These are phyloP conservation scores for Chiloscyllium plagiosum DNA, from an alignment of 2,113 vertebrate genomes.

Conservation along the genomic window DNA sequence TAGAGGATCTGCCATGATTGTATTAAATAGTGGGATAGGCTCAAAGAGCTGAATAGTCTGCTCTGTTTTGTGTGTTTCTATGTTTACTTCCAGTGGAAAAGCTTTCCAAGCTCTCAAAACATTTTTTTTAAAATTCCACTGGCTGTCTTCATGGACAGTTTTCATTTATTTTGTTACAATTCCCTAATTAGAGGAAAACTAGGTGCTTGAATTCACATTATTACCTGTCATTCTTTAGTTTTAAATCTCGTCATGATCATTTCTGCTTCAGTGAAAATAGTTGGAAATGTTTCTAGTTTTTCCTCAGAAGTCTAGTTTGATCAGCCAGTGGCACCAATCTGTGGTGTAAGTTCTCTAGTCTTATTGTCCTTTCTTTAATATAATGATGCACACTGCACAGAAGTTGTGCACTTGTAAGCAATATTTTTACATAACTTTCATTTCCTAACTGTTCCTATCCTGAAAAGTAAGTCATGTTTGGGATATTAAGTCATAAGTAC, in stretches of 20 bases:
- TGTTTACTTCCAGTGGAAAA: neutral
- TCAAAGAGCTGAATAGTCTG: too few relatives aligned
- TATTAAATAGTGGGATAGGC: too few relatives aligned
- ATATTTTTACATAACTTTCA: neutral
- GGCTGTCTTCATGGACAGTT: neutral
- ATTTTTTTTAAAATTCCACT: neutral
- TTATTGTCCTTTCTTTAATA: neutral
- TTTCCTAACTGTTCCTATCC: neutral
- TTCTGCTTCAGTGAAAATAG: neutral
- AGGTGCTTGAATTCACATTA: neutral
- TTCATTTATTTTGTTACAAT: slow-evolving; percentile 4
- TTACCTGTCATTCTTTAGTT: neutral
- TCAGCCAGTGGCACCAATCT: neutral
- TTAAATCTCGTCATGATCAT: neutral
- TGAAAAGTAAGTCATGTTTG: neutral
- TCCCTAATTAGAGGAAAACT: neutral
- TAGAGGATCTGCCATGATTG: too few relatives aligned
- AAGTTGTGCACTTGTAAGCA: neutral
- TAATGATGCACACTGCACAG: neutral
- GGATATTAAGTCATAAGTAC: neutral
- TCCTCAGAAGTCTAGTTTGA: neutral
- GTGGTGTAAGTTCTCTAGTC: neutral
- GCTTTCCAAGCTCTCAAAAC: neutral
- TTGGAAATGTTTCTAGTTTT: neutral
- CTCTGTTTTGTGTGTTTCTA: too few relatives aligned